Conservation (phyloP, 2,888 invertebrate genomes). For the Fragum sueziense region DNA sequence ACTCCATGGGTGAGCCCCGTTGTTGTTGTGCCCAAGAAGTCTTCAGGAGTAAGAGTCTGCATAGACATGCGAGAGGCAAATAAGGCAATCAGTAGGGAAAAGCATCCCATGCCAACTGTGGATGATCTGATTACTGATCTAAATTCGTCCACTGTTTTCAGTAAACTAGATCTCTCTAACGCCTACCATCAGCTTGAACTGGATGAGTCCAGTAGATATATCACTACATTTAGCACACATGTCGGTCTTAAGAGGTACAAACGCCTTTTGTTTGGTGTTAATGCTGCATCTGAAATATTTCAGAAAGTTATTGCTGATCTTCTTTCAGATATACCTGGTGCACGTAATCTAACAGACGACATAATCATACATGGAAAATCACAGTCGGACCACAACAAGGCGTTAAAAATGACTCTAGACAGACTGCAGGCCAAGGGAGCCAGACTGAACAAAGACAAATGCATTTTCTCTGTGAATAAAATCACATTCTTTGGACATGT, state of each 20-base stretch:
- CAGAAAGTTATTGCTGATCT: constrained; percentile 30
- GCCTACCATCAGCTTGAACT: constrained; percentile 67
- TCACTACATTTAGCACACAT: constrained; percentile 62
- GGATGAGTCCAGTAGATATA: constrained; percentile 52
- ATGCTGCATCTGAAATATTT: constrained; percentile 45
- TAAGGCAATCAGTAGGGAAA: constrained; percentile 56
- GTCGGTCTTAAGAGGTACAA: constrained; percentile 49
- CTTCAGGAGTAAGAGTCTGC: constrained; percentile 60
- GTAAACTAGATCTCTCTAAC: constrained; percentile 58
- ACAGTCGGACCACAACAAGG: constrained; percentile 36
- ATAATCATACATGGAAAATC: constrained; percentile 40
- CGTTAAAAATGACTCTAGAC: constrained; percentile 27
- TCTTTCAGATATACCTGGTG: constrained; percentile 33
- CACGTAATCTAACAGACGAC: constrained; percentile 32
- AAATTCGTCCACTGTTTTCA: constrained; percentile 60
- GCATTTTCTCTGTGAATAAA: constrained; percentile 38
- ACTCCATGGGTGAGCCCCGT: constrained; percentile 72
- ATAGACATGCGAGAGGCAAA: constrained; percentile 65
- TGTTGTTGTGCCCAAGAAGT: constrained; percentile 66
- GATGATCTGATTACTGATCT: constrained; percentile 61
- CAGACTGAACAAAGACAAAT: constrained; percentile 43
- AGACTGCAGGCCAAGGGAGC: constrained; percentile 27
- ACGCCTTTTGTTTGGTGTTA: constrained; percentile 33
- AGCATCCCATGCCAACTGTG: constrained; percentile 62
- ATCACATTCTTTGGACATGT: constrained; percentile 47